Evolutionary conservation across 2,113 vertebrate species (phyloP).

Genomic region (Pterocles orientalis): DNA sequence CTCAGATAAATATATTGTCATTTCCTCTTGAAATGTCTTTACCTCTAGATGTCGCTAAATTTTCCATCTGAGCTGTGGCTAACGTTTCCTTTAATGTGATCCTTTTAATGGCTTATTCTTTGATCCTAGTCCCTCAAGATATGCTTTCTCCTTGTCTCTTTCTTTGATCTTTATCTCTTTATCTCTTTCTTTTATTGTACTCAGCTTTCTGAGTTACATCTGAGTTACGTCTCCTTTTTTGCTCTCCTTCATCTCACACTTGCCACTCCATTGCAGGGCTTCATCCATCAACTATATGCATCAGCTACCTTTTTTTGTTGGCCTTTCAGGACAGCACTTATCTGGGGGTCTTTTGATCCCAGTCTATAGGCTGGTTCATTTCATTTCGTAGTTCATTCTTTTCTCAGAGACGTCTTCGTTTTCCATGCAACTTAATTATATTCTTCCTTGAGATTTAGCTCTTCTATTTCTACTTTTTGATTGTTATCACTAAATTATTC

Average conservation of each 20-base stretch:
- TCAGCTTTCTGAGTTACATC: not conserved
- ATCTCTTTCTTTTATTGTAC: not conserved
- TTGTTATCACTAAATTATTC: not conserved
- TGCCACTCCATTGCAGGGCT: not conserved
- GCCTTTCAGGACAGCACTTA: not conserved
- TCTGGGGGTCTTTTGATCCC: slow-evolving; percentile 12
- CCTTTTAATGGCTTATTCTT: not conserved
- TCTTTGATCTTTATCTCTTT: slow-evolving; percentile 50
- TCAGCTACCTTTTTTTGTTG: not conserved
- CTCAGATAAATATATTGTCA: not conserved
- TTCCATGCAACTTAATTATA: not conserved
- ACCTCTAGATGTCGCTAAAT: not conserved
- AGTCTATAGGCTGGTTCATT: not conserved
- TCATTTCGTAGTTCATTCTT: slow-evolving; percentile 19
- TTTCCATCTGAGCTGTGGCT: not conserved
- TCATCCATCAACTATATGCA: not conserved
- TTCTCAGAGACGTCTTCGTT: not conserved
- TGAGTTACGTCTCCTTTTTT: not conserved
- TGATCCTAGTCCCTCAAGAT: not conserved
- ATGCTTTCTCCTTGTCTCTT: not conserved
- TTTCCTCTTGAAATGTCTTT: not conserved
- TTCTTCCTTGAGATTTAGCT: not conserved
- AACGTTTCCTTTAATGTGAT: not conserved
- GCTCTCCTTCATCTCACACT: not conserved
- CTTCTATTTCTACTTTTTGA: not conserved